A percentile compares a stretch with the other conserved stretches of the same genome.
These are phyloP conservation scores for Chrysopa pallens DNA, from an alignment of 1,140 invertebrate genomes.

Conservation along the genomic window DNA sequence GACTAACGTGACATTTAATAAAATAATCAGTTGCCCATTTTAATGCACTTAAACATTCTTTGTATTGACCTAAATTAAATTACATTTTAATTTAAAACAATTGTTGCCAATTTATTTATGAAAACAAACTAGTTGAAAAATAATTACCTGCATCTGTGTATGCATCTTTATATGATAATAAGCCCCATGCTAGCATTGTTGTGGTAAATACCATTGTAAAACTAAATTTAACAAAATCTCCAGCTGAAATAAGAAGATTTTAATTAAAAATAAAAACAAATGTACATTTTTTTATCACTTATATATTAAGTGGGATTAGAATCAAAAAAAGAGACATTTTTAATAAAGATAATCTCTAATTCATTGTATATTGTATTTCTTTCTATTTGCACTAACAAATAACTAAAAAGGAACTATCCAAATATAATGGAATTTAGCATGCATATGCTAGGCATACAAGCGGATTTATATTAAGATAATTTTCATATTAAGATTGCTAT, in stretches of 20 bases:
- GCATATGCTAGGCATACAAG: too few relatives aligned
- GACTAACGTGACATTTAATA: conserved; percentile 35
- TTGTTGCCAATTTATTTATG: not conserved
- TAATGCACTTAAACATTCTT: conserved; percentile 26
- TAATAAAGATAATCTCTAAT: too few relatives aligned
- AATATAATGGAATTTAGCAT: too few relatives aligned
- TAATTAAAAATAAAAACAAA: too few relatives aligned
- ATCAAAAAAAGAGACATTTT: too few relatives aligned
- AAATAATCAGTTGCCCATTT: conserved; percentile 45
- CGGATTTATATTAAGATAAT: too few relatives aligned
- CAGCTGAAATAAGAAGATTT: conserved; percentile 36
- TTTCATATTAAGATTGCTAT: too few relatives aligned
- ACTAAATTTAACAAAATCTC: conserved; percentile 45
- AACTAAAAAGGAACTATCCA: too few relatives aligned
- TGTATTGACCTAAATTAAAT: conserved; percentile 17
- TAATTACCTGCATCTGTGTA: conserved; percentile 26
- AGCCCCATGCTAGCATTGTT: conserved; percentile 38
- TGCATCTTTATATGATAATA: conserved; percentile 31
- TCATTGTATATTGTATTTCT: too few relatives aligned
- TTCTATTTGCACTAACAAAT: too few relatives aligned
- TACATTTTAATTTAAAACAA: not conserved
- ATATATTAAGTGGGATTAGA: too few relatives aligned
- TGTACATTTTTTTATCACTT: too few relatives aligned
- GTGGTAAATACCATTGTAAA: conserved; percentile 41
- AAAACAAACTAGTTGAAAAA: not conserved